A percentile compares a stretch with the other conserved stretches of the same genome.
These are phyloP conservation scores for Leptodactylus fallax DNA, from an alignment of 2,797 vertebrate genomes.

Conservation along the genomic window DNA sequence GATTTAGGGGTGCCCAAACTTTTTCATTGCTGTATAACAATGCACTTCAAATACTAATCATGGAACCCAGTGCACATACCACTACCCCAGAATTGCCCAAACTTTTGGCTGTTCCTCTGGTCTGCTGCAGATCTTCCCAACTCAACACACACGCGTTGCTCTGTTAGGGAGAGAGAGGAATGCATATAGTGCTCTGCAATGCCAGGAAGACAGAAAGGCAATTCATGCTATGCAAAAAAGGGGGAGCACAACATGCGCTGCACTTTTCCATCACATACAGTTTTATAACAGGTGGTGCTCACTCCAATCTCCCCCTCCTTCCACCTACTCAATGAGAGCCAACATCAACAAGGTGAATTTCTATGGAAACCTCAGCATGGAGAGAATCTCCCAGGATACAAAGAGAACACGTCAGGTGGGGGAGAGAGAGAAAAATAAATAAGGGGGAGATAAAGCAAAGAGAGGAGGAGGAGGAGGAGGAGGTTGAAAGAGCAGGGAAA, in stretches of 20 bases:
- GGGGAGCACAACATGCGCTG: constrained; percentile 39
- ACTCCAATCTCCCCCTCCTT: constrained; percentile 49
- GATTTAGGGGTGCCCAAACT: no score
- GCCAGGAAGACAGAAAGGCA: constrained; percentile 19
- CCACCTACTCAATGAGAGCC: constrained; percentile 54
- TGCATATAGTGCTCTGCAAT: constrained; percentile 40
- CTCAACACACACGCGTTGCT: constrained; percentile 48
- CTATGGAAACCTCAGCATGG: constrained; percentile 92
- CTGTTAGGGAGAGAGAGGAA: constrained; percentile 48
- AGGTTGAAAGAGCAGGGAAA: constrained; percentile 25
- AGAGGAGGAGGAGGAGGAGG: constrained; percentile 36
- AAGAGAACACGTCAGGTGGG: constrained; percentile 57
- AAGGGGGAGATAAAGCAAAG: constrained; percentile 50
- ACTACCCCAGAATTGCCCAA: constrained; percentile 49
- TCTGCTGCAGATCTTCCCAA: constrained; percentile 45
- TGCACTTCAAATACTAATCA: not conserved
- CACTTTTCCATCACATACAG: constrained; percentile 52
- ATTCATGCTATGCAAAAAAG: constrained; percentile 45
- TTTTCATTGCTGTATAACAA: no score
- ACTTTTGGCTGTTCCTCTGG: constrained; percentile 27
- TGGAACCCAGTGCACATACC: constrained; percentile 47
- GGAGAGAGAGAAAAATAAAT: constrained; percentile 50
- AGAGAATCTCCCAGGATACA: constrained; percentile 84
- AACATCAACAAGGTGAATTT: constrained; percentile 83
- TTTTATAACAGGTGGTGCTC: constrained; percentile 55